Evolutionary conservation across 2,888 invertebrate species (phyloP).

Genomic region (Spilosoma lubricipeda): DNA sequence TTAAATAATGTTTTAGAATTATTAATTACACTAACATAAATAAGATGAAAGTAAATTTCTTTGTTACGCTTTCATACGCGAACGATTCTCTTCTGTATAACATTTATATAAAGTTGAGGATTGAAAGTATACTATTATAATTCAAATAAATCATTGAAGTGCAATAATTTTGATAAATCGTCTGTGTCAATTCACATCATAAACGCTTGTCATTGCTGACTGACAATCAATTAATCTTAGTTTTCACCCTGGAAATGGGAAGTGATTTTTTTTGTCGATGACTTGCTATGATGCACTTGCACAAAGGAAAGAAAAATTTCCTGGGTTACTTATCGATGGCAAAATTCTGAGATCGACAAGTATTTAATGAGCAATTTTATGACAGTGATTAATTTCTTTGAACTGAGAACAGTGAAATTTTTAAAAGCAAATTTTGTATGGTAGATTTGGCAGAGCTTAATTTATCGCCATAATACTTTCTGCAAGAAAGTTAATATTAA

Average conservation of each 20-base stretch:
- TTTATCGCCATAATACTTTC: too few species aligned
- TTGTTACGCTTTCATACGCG: too few species aligned
- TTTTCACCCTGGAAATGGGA: conserved; percentile 13
- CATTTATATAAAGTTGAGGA: not conserved
- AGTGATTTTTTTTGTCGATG: conserved; percentile 16
- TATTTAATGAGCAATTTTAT: not conserved
- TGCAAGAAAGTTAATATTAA: too few species aligned
- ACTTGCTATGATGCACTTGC: conserved; percentile 1
- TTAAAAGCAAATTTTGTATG: not conserved
- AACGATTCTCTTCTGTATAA: not conserved
- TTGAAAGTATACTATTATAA: not conserved
- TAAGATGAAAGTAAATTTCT: too few species aligned
- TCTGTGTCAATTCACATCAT: conserved; percentile 18
- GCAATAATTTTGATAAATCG: conserved; percentile 23
- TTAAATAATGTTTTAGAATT: not conserved
- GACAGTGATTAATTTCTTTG: not conserved
- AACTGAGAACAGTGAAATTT: not conserved
- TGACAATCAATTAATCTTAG: conserved; percentile 23
- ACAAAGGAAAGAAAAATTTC: not conserved
- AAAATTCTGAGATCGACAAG: not conserved
- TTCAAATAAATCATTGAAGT: conserved; percentile 13
- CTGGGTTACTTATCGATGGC: not conserved
- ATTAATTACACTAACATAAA: not conserved
- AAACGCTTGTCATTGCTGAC: conserved; percentile 15
- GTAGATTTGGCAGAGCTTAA: too few species aligned